Evolutionary conservation across 2,797 vertebrate genomes (phyloP).

Genomic region (Prionace glauca): DNA sequence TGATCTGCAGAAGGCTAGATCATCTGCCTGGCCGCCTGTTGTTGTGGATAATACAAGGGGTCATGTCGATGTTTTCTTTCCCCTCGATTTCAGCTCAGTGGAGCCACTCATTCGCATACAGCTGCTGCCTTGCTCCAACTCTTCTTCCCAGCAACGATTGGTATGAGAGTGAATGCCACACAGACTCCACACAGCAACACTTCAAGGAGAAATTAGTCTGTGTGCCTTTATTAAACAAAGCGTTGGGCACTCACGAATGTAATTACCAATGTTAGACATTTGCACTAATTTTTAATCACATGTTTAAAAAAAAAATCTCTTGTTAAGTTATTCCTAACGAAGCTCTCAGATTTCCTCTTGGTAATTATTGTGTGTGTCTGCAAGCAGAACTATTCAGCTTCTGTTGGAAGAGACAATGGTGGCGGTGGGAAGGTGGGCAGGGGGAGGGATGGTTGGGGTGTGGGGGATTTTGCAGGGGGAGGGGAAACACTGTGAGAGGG

Average conservation of each 20-base stretch:
- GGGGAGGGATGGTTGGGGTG: too few relatives aligned
- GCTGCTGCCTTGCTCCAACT: neutral
- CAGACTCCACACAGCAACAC: neutral
- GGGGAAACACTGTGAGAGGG: too few relatives aligned
- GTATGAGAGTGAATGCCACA: neutral
- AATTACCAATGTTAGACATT: neutral
- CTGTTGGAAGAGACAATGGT: neutral
- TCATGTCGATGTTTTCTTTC: neutral
- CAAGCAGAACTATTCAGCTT: neutral
- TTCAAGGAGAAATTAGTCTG: neutral
- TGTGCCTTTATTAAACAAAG: neutral
- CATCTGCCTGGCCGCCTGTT: neutral
- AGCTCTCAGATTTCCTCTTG: neutral
- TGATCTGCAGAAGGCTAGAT: neutral
- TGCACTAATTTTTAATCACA: neutral
- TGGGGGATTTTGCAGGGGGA: too few relatives aligned
- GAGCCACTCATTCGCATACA: slow-evolving; percentile 5
- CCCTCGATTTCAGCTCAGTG: neutral
- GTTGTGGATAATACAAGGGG: neutral
- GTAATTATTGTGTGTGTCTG: neutral
- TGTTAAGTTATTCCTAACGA: neutral
- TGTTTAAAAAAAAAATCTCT: neutral
- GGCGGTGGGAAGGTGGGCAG: too few relatives aligned
- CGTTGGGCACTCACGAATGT: neutral
- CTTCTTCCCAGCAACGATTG: neutral